A percentile compares a stretch with the other conserved stretches of the same genome.
Conservation (phyloP, 2,113 vertebrate genomes). For the Prunella himalayana region DNA sequence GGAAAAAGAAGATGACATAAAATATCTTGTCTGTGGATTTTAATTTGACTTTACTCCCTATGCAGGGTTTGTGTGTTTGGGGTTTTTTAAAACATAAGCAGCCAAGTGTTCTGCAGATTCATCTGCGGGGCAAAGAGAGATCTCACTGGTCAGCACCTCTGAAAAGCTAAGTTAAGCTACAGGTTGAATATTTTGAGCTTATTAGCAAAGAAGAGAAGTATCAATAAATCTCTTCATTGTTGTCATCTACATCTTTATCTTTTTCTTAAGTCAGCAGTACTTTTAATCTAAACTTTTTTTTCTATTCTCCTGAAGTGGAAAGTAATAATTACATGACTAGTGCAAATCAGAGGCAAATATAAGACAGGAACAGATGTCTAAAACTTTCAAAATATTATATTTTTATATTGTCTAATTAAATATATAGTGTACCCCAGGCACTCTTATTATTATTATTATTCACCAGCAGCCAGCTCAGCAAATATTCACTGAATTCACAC, state of each 20-base stretch:
- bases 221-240: neutral
- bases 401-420: neutral
- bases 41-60: neutral
- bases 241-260: neutral
- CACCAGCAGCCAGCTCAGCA: neutral
- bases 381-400: neutral
- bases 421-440: neutral
- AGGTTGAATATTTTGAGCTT: neutral
- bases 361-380: neutral
- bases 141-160: neutral
- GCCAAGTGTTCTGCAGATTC: neutral
- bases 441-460: neutral
- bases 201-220: neutral
- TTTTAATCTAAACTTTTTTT: neutral
- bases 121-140: neutral
- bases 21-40: neutral
- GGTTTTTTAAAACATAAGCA: neutral
- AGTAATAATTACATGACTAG: neutral
- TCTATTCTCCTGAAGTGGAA: neutral
- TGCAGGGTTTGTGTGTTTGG: neutral
- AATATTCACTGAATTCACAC: neutral
- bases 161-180: neutral
- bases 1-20: neutral
- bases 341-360: neutral
- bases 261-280: neutral